A percentile compares a stretch with the other conserved stretches of the same genome.
These are phyloP conservation scores for Penelope pileata DNA, from an alignment of 2,113 vertebrate genomes.

Conservation along the genomic window DNA sequence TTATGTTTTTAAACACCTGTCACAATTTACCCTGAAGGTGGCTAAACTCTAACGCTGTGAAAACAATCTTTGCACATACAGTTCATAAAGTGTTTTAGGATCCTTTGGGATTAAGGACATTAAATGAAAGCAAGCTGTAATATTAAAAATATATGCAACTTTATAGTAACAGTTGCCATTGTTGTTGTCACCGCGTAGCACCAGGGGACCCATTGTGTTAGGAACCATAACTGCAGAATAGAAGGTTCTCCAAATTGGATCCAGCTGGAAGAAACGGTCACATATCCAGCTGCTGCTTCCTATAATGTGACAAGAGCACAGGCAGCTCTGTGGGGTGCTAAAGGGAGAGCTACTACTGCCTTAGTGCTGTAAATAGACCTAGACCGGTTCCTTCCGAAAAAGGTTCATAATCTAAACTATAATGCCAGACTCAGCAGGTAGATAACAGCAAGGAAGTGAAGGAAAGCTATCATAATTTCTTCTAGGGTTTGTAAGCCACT, in stretches of 20 bases:
- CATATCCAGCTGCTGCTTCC: neutral
- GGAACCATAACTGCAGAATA: neutral
- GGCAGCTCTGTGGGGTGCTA: neutral
- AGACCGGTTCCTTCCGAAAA: neutral
- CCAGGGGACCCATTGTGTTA: neutral
- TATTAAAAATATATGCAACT: slow-evolving; percentile 38
- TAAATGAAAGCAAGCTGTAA: slow-evolving; percentile 2
- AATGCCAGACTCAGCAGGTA: neutral
- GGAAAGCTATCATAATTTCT: neutral
- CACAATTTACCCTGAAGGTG: slow-evolving; percentile 6
- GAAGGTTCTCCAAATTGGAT: neutral
- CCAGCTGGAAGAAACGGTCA: neutral
- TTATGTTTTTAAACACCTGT: neutral
- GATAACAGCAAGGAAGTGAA: neutral
- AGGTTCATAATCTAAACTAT: neutral
- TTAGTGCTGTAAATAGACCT: neutral
- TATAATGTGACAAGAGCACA: neutral
- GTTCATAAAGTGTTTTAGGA: slow-evolving; percentile 4
- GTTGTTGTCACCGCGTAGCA: neutral
- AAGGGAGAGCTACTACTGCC: neutral
- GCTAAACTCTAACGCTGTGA: neutral
- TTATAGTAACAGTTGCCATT: neutral
- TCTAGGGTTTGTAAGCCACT: neutral
- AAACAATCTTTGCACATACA: neutral
- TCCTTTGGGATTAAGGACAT: neutral